Conservation (phyloP, 2,797 vertebrate species). For the Etheostoma nigrum region DNA sequence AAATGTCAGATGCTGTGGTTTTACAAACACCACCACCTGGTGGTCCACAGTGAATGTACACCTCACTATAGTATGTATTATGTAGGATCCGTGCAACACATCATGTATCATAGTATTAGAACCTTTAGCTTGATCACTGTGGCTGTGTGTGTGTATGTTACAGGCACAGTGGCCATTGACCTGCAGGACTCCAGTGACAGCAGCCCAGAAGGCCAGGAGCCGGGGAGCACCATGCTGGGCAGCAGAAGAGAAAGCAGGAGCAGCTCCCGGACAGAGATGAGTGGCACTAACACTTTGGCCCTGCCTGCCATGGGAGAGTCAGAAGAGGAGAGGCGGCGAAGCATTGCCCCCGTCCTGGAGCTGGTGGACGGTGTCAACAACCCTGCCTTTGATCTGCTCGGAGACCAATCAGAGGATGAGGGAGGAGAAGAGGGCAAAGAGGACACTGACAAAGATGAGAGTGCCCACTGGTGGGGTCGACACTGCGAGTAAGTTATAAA, state of each 20-base stretch:
- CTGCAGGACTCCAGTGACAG: conserved; percentile 88
- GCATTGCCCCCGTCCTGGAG: conserved; percentile 89
- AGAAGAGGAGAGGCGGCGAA: conserved; percentile 83
- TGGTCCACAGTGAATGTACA: conserved; percentile 48
- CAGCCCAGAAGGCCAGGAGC: conserved; percentile 84
- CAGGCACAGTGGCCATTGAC: conserved; percentile 90
- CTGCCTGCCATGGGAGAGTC: conserved; percentile 80
- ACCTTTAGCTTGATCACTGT: background rate
- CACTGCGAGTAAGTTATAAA: conserved; percentile 82
- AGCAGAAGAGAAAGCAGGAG: conserved; percentile 72
- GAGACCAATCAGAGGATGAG: conserved; percentile 89
- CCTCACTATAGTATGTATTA: background rate
- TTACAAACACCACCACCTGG: conserved; percentile 67
- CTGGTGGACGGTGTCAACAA: conserved; percentile 84
- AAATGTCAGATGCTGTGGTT: conserved; percentile 54
- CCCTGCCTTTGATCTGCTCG: conserved; percentile 87
- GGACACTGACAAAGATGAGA: conserved; percentile 79
- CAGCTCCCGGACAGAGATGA: conserved; percentile 76
- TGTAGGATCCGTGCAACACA: background rate
- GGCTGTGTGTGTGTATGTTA: conserved; percentile 7
- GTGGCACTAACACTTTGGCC: conserved; percentile 82
- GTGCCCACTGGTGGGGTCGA: conserved; percentile 84
- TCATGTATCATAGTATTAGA: background rate
- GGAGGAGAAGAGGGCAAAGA: conserved; percentile 85
- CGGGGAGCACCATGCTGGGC: conserved; percentile 54